Evolutionary conservation across 2,113 vertebrate species (phyloP).

Genomic region (Pavo muticus): DNA sequence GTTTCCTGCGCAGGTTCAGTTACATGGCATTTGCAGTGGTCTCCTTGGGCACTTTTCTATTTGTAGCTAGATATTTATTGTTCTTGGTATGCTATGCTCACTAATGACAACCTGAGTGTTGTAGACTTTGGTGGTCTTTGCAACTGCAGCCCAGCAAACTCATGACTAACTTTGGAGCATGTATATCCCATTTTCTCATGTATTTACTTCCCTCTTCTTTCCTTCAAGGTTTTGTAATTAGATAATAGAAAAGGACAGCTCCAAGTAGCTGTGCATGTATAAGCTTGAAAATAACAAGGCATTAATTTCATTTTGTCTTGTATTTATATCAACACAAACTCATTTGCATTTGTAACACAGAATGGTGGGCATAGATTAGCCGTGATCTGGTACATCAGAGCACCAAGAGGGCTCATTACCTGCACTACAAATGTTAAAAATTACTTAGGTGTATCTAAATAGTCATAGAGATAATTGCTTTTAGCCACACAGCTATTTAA

Average conservation of each 20-base stretch:
- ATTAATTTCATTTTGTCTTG: conserved; percentile 61
- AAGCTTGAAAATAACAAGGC: conserved; percentile 51
- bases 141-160: background rate
- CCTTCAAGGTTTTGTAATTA: conserved; percentile 28
- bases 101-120: background rate
- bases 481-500: conserved; percentile 36
- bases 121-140: background rate
- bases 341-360: conserved; percentile 55
- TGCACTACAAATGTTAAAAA: conserved; percentile 51
- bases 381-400: conserved; percentile 16
- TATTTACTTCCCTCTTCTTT: background rate
- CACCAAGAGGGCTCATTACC: conserved; percentile 23
- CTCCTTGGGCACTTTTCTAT: background rate
- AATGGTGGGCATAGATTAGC: conserved; percentile 13
- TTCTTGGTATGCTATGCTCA: background rate
- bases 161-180: background rate
- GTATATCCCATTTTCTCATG: background rate
- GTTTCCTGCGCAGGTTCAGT: background rate
- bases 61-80: background rate
- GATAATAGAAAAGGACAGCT: conserved; percentile 30
- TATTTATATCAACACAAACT: conserved; percentile 49
- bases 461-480: conserved; percentile 57
- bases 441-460: conserved; percentile 41
- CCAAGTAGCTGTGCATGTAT: conserved; percentile 32
- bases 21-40: background rate